Evolutionary conservation across 2,113 vertebrate genomes (phyloP).

Genomic region (Leucopternis melanops): DNA sequence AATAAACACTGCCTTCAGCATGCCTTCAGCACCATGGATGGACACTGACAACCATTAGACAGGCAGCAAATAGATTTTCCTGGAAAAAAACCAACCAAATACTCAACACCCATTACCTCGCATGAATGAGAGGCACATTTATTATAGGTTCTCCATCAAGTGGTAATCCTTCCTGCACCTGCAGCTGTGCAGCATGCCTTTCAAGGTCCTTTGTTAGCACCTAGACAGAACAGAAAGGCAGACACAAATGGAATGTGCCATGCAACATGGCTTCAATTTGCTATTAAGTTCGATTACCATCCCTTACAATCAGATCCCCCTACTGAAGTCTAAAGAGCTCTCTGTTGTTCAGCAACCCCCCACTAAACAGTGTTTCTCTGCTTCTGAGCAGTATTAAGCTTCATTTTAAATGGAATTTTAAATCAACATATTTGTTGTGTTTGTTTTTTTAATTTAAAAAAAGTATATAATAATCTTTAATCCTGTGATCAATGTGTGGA

Average conservation of each 20-base stretch:
- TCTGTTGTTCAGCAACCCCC: not conserved
- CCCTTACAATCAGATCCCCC: too few species aligned
- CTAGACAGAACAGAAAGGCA: constrained; percentile 55
- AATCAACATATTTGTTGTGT: not conserved
- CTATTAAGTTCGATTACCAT: not conserved
- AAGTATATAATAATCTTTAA: not conserved
- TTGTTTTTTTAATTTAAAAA: not conserved
- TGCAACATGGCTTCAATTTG: not conserved
- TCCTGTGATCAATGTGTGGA: not conserved
- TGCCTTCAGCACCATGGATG: not conserved
- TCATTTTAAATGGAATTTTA: not conserved
- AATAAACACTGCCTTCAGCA: not conserved
- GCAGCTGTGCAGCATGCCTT: constrained; percentile 85
- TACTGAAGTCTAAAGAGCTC: not conserved
- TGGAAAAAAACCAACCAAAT: not conserved
- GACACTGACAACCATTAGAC: not conserved
- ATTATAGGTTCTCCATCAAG: constrained; percentile 79
- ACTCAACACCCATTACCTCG: constrained; percentile 72
- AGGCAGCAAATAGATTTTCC: not conserved
- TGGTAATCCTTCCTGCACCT: constrained; percentile 83
- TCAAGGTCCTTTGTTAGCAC: constrained; percentile 92
- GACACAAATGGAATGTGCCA: not conserved
- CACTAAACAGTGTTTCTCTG: not conserved
- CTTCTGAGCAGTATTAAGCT: not conserved
- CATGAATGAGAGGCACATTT: constrained; percentile 88